Evolutionary conservation across 2,797 vertebrate species (phyloP), one percentile per base, ranked within the genome.

Genomic region (Malurus splendens): DNA sequence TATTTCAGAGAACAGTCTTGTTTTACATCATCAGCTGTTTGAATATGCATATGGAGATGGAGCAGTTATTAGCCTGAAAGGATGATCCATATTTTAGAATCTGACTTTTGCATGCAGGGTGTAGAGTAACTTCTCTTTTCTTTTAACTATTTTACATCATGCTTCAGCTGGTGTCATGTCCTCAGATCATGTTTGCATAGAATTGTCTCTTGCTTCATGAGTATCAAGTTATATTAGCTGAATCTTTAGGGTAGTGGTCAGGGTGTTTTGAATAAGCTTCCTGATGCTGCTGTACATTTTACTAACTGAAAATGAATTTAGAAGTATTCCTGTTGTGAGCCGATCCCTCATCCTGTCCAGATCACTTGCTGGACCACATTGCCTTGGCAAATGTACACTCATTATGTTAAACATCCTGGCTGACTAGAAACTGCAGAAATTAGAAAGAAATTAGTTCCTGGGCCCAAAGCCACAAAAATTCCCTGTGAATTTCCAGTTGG

Each of bases 81-180:
- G 66, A 90, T 25, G 41, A 73, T 75, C 42, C 67, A 55, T 84
- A 83, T 93, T 91, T 94, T 87, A 91, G 87, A 89, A 87, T 86
- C 86, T 91, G 81, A n/a, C 89, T 94, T 92, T 93, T 96, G 94
- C 92, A 96, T 95, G 93, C 83, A 77, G 70, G 77, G 33, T 89
- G 60, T 64, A 77, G 93, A 72, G 78, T 92, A 67, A 62, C 84
- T 92, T 95, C 28, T 93, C 74, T 92, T 90, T 51, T 80, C 45
- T 80, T 92, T 84, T 78, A 66, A 45, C n/a, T 79, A 19, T 87
- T 91, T 76, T 75, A 33, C 17, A 23, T 94, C 89, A 57, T 61
- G 45, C 51, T 95, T 94, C 93, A 94, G 94, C 93, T 95, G 89
- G 85, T 94, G 85, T 86, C 74, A 54, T 89, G 82, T 88, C 55